Evolutionary conservation across 2,113 vertebrate genomes (phyloP).

Genomic region (Stigmatopora argus): DNA sequence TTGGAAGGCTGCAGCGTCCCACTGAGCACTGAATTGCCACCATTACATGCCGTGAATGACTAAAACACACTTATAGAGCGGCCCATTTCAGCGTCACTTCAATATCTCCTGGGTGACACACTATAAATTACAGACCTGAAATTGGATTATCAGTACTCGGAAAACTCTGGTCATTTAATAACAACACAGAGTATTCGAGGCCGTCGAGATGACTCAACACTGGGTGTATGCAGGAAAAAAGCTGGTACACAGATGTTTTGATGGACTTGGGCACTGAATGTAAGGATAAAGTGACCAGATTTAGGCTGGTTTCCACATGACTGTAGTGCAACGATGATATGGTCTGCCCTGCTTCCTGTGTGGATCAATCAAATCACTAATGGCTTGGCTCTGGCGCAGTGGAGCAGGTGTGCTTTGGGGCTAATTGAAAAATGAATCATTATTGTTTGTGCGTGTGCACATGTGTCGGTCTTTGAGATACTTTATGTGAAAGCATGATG

Average conservation of each 20-base stretch:
- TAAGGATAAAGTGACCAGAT: slow-evolving; percentile 1
- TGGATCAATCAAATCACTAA: slow-evolving; percentile 71
- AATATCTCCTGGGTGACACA: slow-evolving; percentile 23
- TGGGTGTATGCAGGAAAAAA: background rate
- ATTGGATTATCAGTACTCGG: slow-evolving; percentile 8
- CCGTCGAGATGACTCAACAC: background rate
- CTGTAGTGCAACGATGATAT: slow-evolving; percentile 21
- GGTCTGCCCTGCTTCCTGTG: slow-evolving; percentile 55
- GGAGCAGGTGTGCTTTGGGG: slow-evolving; percentile 68
- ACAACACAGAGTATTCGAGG: slow-evolving; percentile 8
- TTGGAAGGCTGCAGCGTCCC: slow-evolving; percentile 34
- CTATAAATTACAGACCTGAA: slow-evolving; percentile 16
- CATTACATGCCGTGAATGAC: slow-evolving; percentile 50
- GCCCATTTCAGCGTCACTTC: slow-evolving; percentile 14
- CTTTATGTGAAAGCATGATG: slow-evolving; percentile 48
- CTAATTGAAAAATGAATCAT: slow-evolving; percentile 74
- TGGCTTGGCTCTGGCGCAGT: slow-evolving; percentile 54
- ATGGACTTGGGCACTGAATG: slow-evolving; percentile 1
- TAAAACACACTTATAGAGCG: slow-evolving; percentile 31
- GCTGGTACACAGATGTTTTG: slow-evolving; percentile 1
- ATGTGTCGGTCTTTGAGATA: slow-evolving; percentile 34
- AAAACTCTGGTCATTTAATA: background rate
- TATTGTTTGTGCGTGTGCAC: slow-evolving; percentile 28
- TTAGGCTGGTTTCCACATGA: slow-evolving; percentile 18
- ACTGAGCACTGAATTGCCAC: slow-evolving; percentile 39